These are phyloP conservation scores for Ypsolopha scabrella DNA, from an alignment of 2,888 invertebrate species.

Conservation along the genomic window DNA sequence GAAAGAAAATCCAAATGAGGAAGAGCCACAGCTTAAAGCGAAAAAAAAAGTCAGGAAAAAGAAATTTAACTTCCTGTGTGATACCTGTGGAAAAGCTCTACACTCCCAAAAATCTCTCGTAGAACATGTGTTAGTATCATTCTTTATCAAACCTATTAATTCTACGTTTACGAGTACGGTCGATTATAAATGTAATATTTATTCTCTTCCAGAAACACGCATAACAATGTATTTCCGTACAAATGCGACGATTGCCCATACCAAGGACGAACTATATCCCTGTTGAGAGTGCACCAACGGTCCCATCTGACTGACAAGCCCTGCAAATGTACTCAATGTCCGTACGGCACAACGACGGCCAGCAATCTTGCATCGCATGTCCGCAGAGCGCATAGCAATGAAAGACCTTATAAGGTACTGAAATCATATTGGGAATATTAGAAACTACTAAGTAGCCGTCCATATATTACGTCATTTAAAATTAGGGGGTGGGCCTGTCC, in stretches of 20 bases:
- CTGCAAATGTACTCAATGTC: conserved; percentile 5
- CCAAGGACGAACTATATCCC: conserved; percentile 4
- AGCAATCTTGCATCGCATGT: conserved; percentile 10
- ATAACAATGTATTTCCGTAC: conserved; percentile 8
- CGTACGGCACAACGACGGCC: conserved; percentile 11
- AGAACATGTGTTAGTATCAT: conserved; percentile 44
- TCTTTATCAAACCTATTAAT: too few species aligned
- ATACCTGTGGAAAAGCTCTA: conserved; percentile 53
- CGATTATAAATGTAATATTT: not conserved
- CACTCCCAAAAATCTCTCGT: conserved; percentile 46
- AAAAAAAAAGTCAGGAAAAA: conserved; percentile 10
- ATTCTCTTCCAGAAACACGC: conserved; percentile 1
- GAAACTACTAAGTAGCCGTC: too few species aligned
- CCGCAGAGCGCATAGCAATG: conserved; percentile 3
- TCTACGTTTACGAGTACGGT: too few species aligned
- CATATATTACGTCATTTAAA: too few species aligned
- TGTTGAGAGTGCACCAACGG: conserved; percentile 6
- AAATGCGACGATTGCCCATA: conserved; percentile 9
- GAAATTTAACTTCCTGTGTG: conserved; percentile 38
- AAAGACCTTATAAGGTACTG: conserved; percentile 5
- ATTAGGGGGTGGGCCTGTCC: too few species aligned
- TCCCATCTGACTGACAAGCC: conserved; percentile 8
- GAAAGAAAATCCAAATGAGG: too few species aligned
- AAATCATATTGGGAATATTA: too few species aligned
- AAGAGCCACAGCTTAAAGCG: too few species aligned